Evolutionary conservation across 2,888 invertebrate genomes (phyloP).

Genomic region (Parthenolecanium corni): DNA sequence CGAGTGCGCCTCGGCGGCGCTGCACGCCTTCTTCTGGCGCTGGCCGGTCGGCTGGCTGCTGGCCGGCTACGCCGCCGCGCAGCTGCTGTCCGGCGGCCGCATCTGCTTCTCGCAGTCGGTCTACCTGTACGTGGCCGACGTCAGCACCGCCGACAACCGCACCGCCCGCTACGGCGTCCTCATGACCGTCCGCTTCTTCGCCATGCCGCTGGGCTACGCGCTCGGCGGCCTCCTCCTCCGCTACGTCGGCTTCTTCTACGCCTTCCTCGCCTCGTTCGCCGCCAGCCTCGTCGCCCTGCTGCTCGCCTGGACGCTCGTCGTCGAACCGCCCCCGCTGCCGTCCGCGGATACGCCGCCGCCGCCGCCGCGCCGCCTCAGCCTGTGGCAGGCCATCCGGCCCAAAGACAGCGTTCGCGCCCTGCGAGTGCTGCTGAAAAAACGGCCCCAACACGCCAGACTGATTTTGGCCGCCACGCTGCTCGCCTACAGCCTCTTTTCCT

Average conservation of each 20-base stretch:
- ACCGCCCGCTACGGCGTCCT: constrained; percentile 31
- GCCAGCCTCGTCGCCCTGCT: neutral
- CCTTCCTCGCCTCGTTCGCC: constrained; percentile 9
- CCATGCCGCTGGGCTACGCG: constrained; percentile 23
- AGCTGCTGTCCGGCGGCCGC: constrained; percentile 28
- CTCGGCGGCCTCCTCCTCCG: constrained; percentile 1
- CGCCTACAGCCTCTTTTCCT: neutral
- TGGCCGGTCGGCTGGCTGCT: constrained; percentile 28
- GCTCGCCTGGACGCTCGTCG: neutral
- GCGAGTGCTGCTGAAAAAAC: constrained; percentile 7
- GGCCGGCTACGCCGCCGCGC: constrained; percentile 16
- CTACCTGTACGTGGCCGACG: constrained; percentile 31
- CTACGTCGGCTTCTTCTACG: constrained; percentile 1
- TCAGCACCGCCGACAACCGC: constrained; percentile 31
- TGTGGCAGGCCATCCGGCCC: neutral
- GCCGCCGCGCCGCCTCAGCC: neutral
- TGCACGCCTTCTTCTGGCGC: constrained; percentile 30
- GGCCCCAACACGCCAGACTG: constrained; percentile 7
- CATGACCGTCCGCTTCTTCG: constrained; percentile 21
- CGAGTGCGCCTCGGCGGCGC: constrained; percentile 17
- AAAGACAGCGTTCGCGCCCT: neutral
- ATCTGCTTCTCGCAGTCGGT: constrained; percentile 30
- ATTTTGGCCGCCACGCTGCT: neutral
- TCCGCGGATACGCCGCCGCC: constrained; percentile 23
- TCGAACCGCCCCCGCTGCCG: constrained; percentile 19